Conservation (phyloP, 2,113 vertebrate species). For the Lepidothrix coronata region DNA sequence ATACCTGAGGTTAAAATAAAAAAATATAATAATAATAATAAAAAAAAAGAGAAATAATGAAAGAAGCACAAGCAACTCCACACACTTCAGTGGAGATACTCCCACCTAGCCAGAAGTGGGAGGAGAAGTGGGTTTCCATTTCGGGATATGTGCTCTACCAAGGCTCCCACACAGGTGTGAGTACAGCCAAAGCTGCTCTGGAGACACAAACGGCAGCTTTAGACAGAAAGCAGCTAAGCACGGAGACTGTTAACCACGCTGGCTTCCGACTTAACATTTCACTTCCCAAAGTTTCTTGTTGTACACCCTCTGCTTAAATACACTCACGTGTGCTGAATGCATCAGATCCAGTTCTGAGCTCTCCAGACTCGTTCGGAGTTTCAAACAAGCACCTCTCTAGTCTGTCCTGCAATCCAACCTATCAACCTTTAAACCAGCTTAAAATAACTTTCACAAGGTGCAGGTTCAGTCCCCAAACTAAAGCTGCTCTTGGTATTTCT, state of each 20-base stretch:
- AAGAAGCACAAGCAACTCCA: background rate
- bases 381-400: background rate
- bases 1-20: background rate
- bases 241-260: constrained; percentile 56
- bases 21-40: background rate
- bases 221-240: background rate
- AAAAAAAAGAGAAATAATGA: background rate
- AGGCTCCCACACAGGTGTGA: background rate
- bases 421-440: background rate
- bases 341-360: background rate
- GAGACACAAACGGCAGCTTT: background rate
- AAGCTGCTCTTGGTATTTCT: background rate
- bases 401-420: background rate
- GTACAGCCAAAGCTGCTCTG: background rate
- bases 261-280: constrained; percentile 52
- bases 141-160: background rate
- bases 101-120: background rate
- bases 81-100: background rate
- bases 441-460: background rate
- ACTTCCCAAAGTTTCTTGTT: background rate
- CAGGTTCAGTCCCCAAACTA: background rate
- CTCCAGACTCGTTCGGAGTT: background rate
- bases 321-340: background rate
- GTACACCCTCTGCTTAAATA: background rate
- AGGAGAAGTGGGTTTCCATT: background rate